phyloP scores from a whole-genome alignment of 2,888 invertebrate species.

The Orchesellides sinensis region DNA sequence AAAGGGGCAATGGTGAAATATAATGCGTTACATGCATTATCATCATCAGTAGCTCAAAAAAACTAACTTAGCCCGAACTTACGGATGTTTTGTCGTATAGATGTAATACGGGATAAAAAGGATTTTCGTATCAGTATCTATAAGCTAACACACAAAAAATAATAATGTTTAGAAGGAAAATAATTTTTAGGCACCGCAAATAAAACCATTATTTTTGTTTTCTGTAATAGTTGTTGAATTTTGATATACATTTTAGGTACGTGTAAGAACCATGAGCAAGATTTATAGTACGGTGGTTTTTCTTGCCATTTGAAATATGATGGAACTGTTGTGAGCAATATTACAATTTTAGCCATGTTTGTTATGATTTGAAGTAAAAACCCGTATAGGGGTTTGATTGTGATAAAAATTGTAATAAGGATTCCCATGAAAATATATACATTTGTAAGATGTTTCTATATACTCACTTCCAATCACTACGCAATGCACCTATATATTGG shows the following conservation, averaged over 20 bases:
- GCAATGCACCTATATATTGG: constrained; percentile 23
- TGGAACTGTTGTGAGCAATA: constrained; percentile 7
- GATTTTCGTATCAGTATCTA: constrained; percentile 5
- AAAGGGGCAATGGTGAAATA: constrained; percentile 46
- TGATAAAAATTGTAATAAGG: constrained; percentile 4
- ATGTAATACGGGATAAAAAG: not conserved
- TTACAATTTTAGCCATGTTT: not conserved
- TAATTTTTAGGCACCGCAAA: constrained; percentile 45
- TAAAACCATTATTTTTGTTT: constrained; percentile 51
- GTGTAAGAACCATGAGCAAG: not conserved
- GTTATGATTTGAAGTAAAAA: not conserved
- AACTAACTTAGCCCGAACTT: constrained; percentile 25
- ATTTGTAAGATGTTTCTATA: too few relatives aligned
- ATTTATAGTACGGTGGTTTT: not conserved
- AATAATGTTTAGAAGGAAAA: constrained; percentile 21
- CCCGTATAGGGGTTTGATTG: not conserved
- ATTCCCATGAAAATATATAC: too few relatives aligned
- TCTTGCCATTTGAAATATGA: not conserved
- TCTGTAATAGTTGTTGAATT: too few relatives aligned
- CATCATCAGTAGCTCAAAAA: constrained; percentile 13
- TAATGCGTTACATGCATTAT: too few relatives aligned
- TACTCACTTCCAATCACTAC: constrained; percentile 34
- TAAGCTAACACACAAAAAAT: constrained; percentile 22
- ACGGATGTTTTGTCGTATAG: not conserved
- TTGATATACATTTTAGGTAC: not conserved